phyloP scores from a whole-genome alignment of 2,797 vertebrate genomes.

The Pantherophis alleghaniensis region DNA sequence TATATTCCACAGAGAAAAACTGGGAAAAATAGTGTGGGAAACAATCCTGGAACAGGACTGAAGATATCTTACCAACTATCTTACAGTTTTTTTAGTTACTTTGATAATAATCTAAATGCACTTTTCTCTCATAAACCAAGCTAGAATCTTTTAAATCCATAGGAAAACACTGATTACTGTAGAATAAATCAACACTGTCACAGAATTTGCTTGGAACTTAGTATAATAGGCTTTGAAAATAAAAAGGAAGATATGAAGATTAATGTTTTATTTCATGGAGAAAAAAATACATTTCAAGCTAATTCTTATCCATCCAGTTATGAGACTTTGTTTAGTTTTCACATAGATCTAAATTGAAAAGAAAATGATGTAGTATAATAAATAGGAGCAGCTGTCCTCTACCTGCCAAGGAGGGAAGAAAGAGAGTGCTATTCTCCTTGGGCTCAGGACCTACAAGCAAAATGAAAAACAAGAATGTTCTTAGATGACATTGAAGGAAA shows the following conservation, averaged over 20 bases:
- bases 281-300: neutral
- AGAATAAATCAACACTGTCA: neutral
- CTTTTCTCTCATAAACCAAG: neutral
- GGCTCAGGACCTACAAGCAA: conserved; percentile 1
- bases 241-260: neutral
- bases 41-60: neutral
- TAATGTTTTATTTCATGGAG: neutral
- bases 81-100: neutral
- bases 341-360: neutral
- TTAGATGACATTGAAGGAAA: neutral
- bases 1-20: neutral
- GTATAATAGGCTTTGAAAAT: neutral
- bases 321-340: neutral
- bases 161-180: neutral
- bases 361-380: neutral
- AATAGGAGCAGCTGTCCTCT: neutral
- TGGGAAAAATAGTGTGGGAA: neutral
- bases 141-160: neutral
- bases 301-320: neutral
- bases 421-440: neutral
- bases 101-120: neutral
- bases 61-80: neutral
- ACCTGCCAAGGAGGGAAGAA: neutral
- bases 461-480: neutral
- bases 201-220: neutral